Percentiles rank a stretch among this genome's conserved stretches.
phyloP scores from a whole-genome alignment of 2,888 invertebrate species.

The Parnassius glacialis region DNA sequence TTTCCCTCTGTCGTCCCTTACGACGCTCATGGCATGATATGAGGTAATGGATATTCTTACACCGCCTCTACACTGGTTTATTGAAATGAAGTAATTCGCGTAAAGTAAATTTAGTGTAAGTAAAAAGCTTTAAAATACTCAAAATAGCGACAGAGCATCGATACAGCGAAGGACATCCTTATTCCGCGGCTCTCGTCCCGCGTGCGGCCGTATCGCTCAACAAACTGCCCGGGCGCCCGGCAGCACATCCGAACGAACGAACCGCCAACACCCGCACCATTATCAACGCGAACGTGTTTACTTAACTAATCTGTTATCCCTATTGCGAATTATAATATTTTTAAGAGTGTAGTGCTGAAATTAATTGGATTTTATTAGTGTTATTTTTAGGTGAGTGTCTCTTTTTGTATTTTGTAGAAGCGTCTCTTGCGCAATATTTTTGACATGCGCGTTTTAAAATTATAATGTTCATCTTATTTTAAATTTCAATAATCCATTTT shows the following conservation, averaged over 20 bases:
- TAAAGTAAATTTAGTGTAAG: no score
- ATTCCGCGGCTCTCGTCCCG: conserved; percentile 44
- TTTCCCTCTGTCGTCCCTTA: no score
- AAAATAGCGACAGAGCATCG: conserved; percentile 34
- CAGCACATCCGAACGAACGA: conserved; percentile 78
- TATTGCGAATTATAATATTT: conserved; percentile 41
- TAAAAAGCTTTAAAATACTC: no score
- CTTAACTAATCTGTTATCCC: conserved; percentile 50
- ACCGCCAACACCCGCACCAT: conserved; percentile 50
- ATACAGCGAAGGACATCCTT: conserved; percentile 47
- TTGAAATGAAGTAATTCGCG: no score
- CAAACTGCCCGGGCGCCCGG: conserved; percentile 72
- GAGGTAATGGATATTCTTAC: no score
- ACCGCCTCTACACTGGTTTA: no score
- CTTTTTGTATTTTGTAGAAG: conserved; percentile 8
- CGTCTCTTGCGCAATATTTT: conserved; percentile 10
- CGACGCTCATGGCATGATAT: no score
- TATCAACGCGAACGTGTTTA: conserved; percentile 65
- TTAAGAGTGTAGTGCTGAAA: conserved; percentile 47
- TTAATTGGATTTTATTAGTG: conserved; percentile 49
- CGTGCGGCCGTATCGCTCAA: conserved; percentile 41
- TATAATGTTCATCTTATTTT: neutral
- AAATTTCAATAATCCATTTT: neutral
- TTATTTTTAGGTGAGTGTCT: conserved; percentile 43
- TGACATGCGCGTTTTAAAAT: neutral